Conservation (phyloP, 1,140 invertebrate species). For the honey bee (Apis mellifera) region Amel_HAv3.1 CM009941.2:10941001-10941500, state of each 20-base stretch:
- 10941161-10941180: neutral
- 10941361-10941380: no score
- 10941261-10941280: neutral
- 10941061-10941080: neutral
- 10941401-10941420: no score
- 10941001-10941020: constrained; percentile 10
- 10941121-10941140: neutral
- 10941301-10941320: neutral
- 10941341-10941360: no score
- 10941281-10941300: neutral
- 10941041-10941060: constrained; percentile 16
- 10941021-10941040: constrained; percentile 23
- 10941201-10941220: neutral
- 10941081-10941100: neutral
- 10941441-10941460: no score
- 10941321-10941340: neutral
- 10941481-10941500: no score
- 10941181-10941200: neutral
- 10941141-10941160: neutral
- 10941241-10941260: neutral
- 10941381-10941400: no score
- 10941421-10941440: no score
- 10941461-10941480: no score
- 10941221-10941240: neutral
- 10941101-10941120: neutral